Conservation (phyloP, 2,888 invertebrate genomes). For the Elysia crispata region DNA sequence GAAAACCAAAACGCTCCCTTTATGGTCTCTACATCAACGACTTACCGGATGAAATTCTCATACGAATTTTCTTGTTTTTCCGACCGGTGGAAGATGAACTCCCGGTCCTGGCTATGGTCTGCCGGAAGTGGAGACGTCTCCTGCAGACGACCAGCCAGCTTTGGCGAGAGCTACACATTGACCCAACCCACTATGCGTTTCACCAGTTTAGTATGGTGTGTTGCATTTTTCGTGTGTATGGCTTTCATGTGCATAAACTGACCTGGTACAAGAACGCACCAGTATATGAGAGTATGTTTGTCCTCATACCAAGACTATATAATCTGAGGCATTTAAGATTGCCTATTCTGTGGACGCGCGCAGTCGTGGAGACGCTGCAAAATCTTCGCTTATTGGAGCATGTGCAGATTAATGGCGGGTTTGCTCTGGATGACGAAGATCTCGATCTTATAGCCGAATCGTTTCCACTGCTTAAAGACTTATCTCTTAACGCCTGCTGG, state of each 20-base stretch:
- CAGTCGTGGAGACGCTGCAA: conserved; percentile 60
- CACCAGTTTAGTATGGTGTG: conserved; percentile 63
- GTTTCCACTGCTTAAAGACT: conserved; percentile 59
- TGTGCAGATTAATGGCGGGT: conserved; percentile 67
- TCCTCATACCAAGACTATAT: conserved; percentile 58
- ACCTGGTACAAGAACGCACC: conserved; percentile 66
- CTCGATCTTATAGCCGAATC: conserved; percentile 56
- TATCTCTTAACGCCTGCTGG: conserved; percentile 69
- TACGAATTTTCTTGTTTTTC: conserved; percentile 61
- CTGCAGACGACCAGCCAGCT: conserved; percentile 58
- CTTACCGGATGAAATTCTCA: conserved; percentile 63
- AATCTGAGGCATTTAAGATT: conserved; percentile 60
- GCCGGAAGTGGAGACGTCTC: conserved; percentile 63
- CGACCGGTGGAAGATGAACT: conserved; percentile 62
- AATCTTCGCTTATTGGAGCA: conserved; percentile 57
- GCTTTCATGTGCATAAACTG: conserved; percentile 63
- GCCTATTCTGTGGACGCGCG: conserved; percentile 66
- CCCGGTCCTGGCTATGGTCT: conserved; percentile 61
- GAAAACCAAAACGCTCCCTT: conserved; percentile 25
- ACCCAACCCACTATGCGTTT: conserved; percentile 57
- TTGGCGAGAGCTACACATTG: conserved; percentile 61
- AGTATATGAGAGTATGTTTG: conserved; percentile 65
- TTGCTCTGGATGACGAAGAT: conserved; percentile 60
- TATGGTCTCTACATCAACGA: conserved; percentile 54
- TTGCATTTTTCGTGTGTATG: conserved; percentile 63